Percentiles rank a stretch among this genome's conserved stretches.
Evolutionary conservation across 2,113 vertebrate species (phyloP).

Genomic region (Scopus umbretta): DNA sequence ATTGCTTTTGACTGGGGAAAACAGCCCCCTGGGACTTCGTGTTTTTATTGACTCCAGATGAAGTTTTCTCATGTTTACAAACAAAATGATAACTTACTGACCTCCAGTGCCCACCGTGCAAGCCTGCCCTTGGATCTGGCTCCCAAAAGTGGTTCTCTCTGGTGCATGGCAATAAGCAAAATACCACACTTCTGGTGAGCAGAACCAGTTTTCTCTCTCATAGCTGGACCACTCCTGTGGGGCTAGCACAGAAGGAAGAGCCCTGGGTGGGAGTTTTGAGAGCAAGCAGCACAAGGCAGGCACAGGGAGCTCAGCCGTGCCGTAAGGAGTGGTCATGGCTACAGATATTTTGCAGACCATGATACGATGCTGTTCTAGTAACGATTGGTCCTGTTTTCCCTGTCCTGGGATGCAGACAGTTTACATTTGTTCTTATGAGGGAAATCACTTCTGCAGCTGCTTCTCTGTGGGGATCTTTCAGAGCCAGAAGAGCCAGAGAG

Average conservation of each 20-base stretch:
- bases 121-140: background rate
- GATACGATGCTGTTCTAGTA: background rate
- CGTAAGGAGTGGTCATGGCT: background rate
- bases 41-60: slow-evolving; percentile 49
- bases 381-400: background rate
- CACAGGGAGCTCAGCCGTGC: background rate
- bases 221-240: background rate
- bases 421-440: background rate
- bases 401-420: background rate
- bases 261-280: background rate
- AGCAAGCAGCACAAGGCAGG: background rate
- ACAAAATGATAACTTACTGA: slow-evolving; percentile 20
- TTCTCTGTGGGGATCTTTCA: background rate
- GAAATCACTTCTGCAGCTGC: slow-evolving; percentile 33
- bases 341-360: background rate
- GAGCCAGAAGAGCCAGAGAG: background rate
- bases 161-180: background rate
- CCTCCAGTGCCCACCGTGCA: background rate
- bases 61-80: slow-evolving; percentile 56
- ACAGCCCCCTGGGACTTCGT: background rate
- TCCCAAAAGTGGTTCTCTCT: background rate
- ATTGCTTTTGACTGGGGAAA: slow-evolving; percentile 8
- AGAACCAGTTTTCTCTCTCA: background rate
- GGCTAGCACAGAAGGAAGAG: background rate
- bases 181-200: background rate